phyloP scores from a whole-genome alignment of 2,797 vertebrate genomes.

The Myotis daubentonii region DNA sequence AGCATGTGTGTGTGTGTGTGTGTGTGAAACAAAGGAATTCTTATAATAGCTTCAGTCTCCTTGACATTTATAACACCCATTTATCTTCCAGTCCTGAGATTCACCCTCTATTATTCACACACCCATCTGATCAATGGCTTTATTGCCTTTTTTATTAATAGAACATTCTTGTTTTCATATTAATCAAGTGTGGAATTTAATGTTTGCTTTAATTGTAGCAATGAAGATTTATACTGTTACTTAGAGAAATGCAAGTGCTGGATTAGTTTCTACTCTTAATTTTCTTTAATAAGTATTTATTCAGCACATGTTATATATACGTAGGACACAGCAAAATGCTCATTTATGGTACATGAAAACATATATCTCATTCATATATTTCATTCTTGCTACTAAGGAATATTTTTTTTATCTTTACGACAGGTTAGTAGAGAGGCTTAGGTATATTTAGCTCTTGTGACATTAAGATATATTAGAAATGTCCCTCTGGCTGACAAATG shows the following conservation, averaged over 20 bases:
- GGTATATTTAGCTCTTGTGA: neutral
- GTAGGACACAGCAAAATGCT: neutral
- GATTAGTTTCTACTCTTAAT: neutral
- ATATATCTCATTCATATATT: no score
- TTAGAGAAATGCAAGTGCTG: conserved; percentile 3
- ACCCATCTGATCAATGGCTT: neutral
- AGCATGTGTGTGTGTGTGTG: neutral
- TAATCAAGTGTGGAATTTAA: conserved; percentile 1
- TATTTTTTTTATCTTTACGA: neutral
- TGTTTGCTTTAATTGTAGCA: neutral
- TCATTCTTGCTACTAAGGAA: neutral
- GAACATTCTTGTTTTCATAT: conserved; percentile 36
- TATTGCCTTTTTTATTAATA: conserved; percentile 4
- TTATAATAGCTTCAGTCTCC: neutral
- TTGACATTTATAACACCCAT: neutral
- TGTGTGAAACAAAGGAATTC: neutral
- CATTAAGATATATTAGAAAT: neutral
- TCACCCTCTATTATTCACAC: neutral
- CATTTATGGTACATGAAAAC: neutral
- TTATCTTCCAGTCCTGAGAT: neutral
- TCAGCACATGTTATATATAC: neutral
- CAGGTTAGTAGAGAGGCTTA: neutral
- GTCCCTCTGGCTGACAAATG: neutral
- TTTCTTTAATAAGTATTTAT: conserved; percentile 26
- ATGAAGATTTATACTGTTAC: neutral